A percentile compares a stretch with the other conserved stretches of the same genome.
Evolutionary conservation across 2,888 invertebrate species (phyloP).

Genomic region (Eulithis testata): DNA sequence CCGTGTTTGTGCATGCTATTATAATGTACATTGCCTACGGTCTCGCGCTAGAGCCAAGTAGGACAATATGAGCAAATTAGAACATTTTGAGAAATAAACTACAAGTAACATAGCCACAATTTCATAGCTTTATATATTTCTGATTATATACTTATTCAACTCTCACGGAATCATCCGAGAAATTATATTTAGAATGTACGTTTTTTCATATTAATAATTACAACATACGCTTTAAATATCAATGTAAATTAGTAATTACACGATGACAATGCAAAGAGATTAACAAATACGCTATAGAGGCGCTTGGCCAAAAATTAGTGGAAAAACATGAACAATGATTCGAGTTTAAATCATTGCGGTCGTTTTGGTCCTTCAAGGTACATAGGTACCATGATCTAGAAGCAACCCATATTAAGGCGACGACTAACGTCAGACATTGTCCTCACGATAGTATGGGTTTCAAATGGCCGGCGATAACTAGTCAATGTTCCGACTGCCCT

Average conservation of each 20-base stretch:
- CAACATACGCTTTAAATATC: constrained; percentile 64
- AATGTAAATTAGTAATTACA: constrained; percentile 70
- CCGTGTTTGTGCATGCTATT: constrained; percentile 52
- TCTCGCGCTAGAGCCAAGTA: constrained; percentile 33
- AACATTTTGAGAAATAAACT: constrained; percentile 22
- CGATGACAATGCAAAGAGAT: constrained; percentile 67
- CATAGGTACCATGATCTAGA: too few species aligned
- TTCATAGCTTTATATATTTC: constrained; percentile 53
- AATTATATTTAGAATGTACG: constrained; percentile 37
- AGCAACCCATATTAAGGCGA: too few species aligned
- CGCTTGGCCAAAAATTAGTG: constrained; percentile 14
- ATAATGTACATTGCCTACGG: constrained; percentile 52
- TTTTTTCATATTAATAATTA: constrained; percentile 49
- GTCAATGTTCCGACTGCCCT: too few species aligned
- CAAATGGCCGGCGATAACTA: too few species aligned
- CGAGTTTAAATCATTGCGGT: too few species aligned
- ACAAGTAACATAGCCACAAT: constrained; percentile 31
- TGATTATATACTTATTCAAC: constrained; percentile 41
- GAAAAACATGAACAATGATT: too few species aligned
- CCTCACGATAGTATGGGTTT: not conserved
- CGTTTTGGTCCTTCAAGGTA: too few species aligned
- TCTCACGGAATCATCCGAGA: constrained; percentile 24
- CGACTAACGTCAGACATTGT: too few species aligned
- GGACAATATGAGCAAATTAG: constrained; percentile 36
- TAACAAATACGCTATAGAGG: constrained; percentile 42